Evolutionary conservation across 2,113 vertebrate genomes (phyloP).

Genomic region (Bothrops jararaca): DNA sequence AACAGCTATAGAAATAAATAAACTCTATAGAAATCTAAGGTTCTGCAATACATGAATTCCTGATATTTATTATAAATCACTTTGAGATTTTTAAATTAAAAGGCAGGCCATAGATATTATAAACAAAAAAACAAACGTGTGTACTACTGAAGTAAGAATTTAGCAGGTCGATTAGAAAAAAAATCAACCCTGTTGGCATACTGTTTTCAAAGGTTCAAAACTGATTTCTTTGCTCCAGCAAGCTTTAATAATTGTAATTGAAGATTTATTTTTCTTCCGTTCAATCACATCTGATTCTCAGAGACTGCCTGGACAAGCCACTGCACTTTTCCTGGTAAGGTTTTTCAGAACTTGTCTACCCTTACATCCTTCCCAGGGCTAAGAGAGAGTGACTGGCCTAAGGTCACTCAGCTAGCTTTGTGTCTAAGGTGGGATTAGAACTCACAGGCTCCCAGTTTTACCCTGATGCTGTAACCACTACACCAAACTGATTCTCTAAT

Average conservation of each 20-base stretch:
- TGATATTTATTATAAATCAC: background rate
- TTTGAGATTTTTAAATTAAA: background rate
- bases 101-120: background rate
- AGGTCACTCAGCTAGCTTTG: background rate
- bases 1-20: background rate
- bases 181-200: background rate
- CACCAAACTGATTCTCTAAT: background rate
- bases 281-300: background rate
- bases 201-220: background rate
- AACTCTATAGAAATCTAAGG: background rate
- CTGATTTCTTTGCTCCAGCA: background rate
- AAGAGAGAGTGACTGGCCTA: background rate
- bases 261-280: background rate
- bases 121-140: background rate
- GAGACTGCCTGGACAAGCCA: background rate
- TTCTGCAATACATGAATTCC: background rate
- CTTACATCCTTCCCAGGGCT: background rate
- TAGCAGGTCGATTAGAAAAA: background rate
- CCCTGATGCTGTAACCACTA: background rate
- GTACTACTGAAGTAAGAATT: background rate
- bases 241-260: background rate
- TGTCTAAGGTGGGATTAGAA: background rate
- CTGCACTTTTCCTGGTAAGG: background rate
- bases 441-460: background rate
- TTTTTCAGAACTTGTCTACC: background rate